phyloP scores from a whole-genome alignment of 2,888 invertebrate genomes.

The Nemotelus pantherinus region DNA sequence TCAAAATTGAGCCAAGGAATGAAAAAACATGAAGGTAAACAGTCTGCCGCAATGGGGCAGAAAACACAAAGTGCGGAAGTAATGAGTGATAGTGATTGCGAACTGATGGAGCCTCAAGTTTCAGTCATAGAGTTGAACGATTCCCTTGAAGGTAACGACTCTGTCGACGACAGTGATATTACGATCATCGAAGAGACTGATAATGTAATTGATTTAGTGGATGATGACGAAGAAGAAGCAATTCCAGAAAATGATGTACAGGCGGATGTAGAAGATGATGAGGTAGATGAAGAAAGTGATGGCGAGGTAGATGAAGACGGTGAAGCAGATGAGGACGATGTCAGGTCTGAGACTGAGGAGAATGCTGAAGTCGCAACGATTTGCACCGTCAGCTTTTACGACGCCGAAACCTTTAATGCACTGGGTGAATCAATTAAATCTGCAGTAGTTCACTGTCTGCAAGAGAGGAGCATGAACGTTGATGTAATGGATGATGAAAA shows the following conservation, averaged over 20 bases:
- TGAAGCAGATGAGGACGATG: neutral
- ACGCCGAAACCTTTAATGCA: neutral
- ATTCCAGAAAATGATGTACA: neutral
- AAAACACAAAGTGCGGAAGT: no score
- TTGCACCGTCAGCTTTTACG: constrained; percentile 4
- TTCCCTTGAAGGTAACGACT: constrained; percentile 9
- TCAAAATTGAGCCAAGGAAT: no score
- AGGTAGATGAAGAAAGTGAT: neutral
- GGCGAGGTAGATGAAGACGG: neutral
- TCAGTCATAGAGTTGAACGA: constrained; percentile 42
- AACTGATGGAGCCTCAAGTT: constrained; percentile 35
- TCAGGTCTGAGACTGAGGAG: neutral
- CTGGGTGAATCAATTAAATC: neutral
- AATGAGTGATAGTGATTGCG: constrained; percentile 43
- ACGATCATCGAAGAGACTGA: constrained; percentile 5
- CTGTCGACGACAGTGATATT: constrained; percentile 3
- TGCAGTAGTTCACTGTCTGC: constrained; percentile 10
- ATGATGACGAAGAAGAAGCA: constrained; percentile 1
- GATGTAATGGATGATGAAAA: neutral
- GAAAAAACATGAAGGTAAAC: no score
- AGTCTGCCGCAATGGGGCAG: no score
- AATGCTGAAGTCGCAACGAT: neutral
- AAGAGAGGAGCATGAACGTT: constrained; percentile 4
- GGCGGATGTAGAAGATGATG: neutral
- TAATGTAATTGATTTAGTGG: constrained; percentile 1